phyloP scores from a whole-genome alignment of 1,140 invertebrate species.

The Hyles euphorbiae region DNA sequence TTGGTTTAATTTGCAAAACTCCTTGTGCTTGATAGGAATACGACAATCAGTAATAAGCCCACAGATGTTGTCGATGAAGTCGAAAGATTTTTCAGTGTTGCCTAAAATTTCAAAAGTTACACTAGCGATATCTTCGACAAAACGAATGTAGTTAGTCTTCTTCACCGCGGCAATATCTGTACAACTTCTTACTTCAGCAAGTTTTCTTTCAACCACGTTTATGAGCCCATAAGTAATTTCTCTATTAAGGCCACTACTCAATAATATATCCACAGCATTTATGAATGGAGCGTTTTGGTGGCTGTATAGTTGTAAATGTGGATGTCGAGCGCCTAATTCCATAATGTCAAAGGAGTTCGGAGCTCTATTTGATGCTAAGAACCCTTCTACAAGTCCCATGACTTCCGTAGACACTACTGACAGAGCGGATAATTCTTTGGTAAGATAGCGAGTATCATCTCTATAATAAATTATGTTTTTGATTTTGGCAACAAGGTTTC shows the following conservation, averaged over 20 bases:
- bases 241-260: conserved; percentile 69
- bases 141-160: conserved; percentile 67
- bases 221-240: conserved; percentile 71
- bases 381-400: conserved; percentile 67
- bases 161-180: conserved; percentile 62
- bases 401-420: conserved; percentile 69
- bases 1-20: conserved; percentile 68
- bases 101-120: conserved; percentile 71
- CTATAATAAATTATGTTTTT: conserved; percentile 66
- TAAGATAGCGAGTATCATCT: conserved; percentile 55
- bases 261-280: conserved; percentile 65
- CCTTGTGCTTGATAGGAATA: conserved; percentile 68
- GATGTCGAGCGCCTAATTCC: conserved; percentile 57
- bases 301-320: conserved; percentile 67
- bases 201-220: conserved; percentile 69
- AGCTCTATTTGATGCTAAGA: conserved; percentile 63
- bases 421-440: conserved; percentile 61
- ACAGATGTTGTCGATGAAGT: conserved; percentile 65
- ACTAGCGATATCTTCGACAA: conserved; percentile 69
- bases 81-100: conserved; percentile 60
- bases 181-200: conserved; percentile 58
- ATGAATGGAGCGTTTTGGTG: conserved; percentile 70
- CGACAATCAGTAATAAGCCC: conserved; percentile 63
- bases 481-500: conserved; percentile 63
- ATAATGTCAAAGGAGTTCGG: conserved; percentile 68